Conservation (phyloP, 2,888 invertebrate genomes). For the Stenotaenia linearis region DNA sequence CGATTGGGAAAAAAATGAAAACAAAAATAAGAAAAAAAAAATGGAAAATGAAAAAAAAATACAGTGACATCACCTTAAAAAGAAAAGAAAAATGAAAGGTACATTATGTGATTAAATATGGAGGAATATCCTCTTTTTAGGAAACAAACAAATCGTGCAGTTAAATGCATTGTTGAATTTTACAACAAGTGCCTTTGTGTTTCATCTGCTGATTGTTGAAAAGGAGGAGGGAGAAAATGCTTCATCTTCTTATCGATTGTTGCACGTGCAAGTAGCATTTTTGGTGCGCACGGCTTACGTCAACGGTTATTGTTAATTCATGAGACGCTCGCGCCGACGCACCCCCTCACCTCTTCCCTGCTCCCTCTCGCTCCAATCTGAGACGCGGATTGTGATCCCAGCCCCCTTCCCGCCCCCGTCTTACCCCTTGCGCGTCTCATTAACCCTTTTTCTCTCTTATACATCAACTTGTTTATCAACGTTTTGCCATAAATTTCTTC, state of each 20-base stretch:
- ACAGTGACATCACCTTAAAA: no score
- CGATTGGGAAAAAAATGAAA: neutral
- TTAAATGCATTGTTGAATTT: slow-evolving; percentile 15
- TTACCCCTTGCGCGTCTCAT: slow-evolving; percentile 26
- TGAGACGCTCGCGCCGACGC: slow-evolving; percentile 24
- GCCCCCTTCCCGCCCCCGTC: slow-evolving; percentile 10
- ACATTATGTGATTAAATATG: neutral
- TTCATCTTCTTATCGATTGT: slow-evolving; percentile 26
- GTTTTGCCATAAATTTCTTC: neutral
- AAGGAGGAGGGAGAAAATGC: slow-evolving; percentile 9
- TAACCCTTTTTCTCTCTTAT: neutral
- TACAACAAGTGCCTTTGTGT: slow-evolving; percentile 5
- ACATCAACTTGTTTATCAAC: neutral
- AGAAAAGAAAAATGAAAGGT: neutral
- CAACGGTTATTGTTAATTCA: slow-evolving; percentile 24
- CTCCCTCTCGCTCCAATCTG: slow-evolving; percentile 26
- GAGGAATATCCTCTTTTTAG: neutral
- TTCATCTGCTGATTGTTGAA: slow-evolving; percentile 26
- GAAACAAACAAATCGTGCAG: slow-evolving; percentile 6
- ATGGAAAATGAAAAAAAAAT: neutral
- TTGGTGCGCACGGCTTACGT: slow-evolving; percentile 24
- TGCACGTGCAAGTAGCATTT: slow-evolving; percentile 24
- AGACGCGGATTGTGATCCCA: slow-evolving; percentile 24
- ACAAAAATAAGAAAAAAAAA: neutral
- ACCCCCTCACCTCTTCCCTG: slow-evolving; percentile 16